Base-by-base conservation (phyloP, 1,140 invertebrate species). In the Nasonia giraulti region DNA sequence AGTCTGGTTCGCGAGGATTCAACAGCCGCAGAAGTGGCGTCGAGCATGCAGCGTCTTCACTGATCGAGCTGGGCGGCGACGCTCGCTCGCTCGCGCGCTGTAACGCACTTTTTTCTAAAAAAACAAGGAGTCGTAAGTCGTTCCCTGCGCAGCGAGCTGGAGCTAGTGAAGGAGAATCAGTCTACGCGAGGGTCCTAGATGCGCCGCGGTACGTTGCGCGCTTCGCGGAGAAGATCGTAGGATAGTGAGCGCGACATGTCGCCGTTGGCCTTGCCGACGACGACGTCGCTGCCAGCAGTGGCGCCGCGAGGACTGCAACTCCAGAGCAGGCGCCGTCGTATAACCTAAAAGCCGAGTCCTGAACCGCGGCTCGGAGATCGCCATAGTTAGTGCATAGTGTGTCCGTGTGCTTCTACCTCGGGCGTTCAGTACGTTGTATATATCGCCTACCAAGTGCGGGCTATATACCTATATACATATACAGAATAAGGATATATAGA, bases 321-420 rank as follows among this genome's bases (percentile, higher is more conserved):
- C 33, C 74, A 14, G 20, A 33, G n/a, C 40, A 44, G 17, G 8
- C 74, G 55, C 40, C 79, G n/a, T 10, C 79, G 20, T 47, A 75
- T 82, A 82, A 82, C 80, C 82, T 83, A 77, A 83, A 83, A 68
- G 20, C 37, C 37, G 14, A 14, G n/a, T 23, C 69, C 31, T 11
- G 74, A 33, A n/a, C 14, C 37, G 44, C n/a, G 11, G 44, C 68
- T 27, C 68, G 33, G 71, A 17, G 69, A 74, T 27, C 69, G 40
- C 80, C 80, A 73, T 73, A 73, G 40, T 31, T 69, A 11, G 27
- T 23, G 40, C n/a, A 27, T 27, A 11, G 40, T 3, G n/a, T 81
- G 12, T 11, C 5, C 14, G 6, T 62, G 6, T 20, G 17, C 20
- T n/a, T 20, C 2, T 62, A 62, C 55, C 55, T 62, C 55, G 55